Base-by-base conservation (phyloP, 2,888 invertebrate genomes). In the Epistrophe eligans region DNA sequence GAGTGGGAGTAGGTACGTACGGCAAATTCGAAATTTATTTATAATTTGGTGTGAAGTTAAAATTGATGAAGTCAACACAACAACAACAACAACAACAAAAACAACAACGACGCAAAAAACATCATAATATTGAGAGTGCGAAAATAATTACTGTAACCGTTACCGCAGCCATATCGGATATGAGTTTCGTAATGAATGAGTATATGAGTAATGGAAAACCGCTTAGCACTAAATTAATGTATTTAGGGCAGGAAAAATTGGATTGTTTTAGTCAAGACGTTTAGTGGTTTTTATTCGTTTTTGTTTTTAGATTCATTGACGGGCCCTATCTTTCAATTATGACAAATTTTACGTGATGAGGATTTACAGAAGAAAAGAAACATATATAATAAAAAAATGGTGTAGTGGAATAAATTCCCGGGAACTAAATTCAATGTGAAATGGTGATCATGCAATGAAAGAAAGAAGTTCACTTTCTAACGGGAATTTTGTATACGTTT, bases 161-260 rank as follows among this genome's bases (percentile, higher is more conserved):
- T 45, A 62, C 62, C 62, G n/a, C 66, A 66, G 66, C n/a, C 45
- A 48, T 66, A 66, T 66, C 66, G 66, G 48, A 66, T 66, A 32
- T 48, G 66, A 48, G 48, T 66, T 45, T 66, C 17, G 66, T 48
- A 66, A 66, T 66, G 45, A 48, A 64, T 43, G 62, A 64, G 17
- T 19, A 62, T 24, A 62, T 24, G 38, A 62, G 24, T 43, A 62
- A 62, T 62, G 62, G 48, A 48, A 45, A 32, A 28, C 48, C 48
- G 48, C 17, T 45, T 24, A 45, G 45, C 32, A n/a, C 28, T 66
- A 66, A 66, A 32, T 48, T 7, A 66, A 66, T 66, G 66, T 45
- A 66, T 66, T 66, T 66, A 48, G 62, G 62, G 24, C 43, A 43
- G 62, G 13, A 8, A 43, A 62, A 38, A 19, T 60, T 57, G n/a